Base-by-base conservation (phyloP, 2,113 vertebrate genomes). In the Thamnophis sirtalis region DNA sequence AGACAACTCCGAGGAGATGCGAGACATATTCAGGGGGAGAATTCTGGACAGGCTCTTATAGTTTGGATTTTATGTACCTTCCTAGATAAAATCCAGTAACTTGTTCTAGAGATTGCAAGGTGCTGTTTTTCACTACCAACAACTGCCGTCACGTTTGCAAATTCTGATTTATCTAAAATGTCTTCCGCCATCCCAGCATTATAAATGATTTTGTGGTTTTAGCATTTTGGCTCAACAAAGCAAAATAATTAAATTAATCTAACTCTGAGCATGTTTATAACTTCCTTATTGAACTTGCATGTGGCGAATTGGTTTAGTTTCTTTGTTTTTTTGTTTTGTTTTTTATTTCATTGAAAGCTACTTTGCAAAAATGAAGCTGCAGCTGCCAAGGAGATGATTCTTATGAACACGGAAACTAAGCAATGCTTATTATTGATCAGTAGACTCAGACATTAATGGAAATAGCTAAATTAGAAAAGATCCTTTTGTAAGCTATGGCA, bases 391-490 rank as follows among this genome's bases (percentile, higher is more conserved):
- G 94, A 95, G 91, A 86, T 93, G 93, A 92, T 95, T 95, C 93
- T 95, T 92, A 93, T 95, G 96, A 96, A 94, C 95, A 86, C 84
- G 86, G 96, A 95, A 96, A 93, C 93, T 93, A 96, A 96, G 86
- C 2, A 0, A 95, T 95, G 94, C 93, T 93, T 96, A 91, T 93
- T 96, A 97, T 97, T 96, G 96, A 97, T 97, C 95, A 96, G 93
- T 55, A 89, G 95, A 85, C 93, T 96, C 91, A 94, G 96, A 96
- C 95, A 95, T 97, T 97, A 96, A 96, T 96, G 96, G 95, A 96
- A 96, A 96, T 96, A 95, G 95, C 96, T 96, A 95, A 96, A 96
- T 96, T 97, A 95, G 96, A 96, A 96, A 96, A 95, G 96, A 97
- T 95, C 93, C 91, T 95, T 96, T 96, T 96, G 96, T 93, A 94